A percentile compares a stretch with the other conserved stretches of the same genome.
phyloP scores from a whole-genome alignment of 2,113 vertebrate species.

The Aspidoscelis tigris region DNA sequence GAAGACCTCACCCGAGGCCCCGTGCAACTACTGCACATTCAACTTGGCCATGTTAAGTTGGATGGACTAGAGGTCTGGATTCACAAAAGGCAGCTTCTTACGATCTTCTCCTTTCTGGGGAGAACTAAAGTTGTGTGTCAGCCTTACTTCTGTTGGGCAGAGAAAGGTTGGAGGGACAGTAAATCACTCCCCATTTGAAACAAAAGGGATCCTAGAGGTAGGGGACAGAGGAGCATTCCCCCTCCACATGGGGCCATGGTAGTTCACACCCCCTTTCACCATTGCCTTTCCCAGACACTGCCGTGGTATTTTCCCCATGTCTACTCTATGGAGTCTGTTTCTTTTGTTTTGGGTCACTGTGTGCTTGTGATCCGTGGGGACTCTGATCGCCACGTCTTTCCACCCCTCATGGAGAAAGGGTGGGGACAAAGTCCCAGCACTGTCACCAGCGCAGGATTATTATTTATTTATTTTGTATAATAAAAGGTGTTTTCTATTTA shows the following conservation, averaged over 20 bases:
- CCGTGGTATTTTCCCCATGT: slow-evolving; percentile 58
- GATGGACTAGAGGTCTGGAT: background rate
- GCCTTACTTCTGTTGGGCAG: background rate
- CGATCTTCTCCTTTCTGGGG: background rate
- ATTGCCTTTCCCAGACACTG: slow-evolving; percentile 57
- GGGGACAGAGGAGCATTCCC: slow-evolving; percentile 8
- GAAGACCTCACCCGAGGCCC: background rate
- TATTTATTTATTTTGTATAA: slow-evolving; percentile 68
- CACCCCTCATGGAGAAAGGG: background rate
- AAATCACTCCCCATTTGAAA: background rate
- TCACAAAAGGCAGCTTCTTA: background rate
- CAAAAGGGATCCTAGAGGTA: slow-evolving; percentile 10
- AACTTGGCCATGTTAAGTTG: background rate
- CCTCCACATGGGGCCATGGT: slow-evolving; percentile 17
- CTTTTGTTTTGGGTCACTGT: slow-evolving; percentile 31
- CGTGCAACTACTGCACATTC: background rate
- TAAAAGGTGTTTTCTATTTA: slow-evolving; percentile 73
- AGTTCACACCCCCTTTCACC: slow-evolving; percentile 54
- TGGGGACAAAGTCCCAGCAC: slow-evolving; percentile 50
- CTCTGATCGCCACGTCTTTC: slow-evolving; percentile 10
- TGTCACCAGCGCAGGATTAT: slow-evolving; percentile 69
- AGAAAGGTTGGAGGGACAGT: background rate
- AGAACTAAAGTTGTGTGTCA: background rate
- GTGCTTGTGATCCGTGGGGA: slow-evolving; percentile 26
- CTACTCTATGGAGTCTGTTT: slow-evolving; percentile 47